Evolutionary conservation across 1,140 invertebrate genomes (phyloP).

Genomic region (Drosophila willistoni): DNA sequence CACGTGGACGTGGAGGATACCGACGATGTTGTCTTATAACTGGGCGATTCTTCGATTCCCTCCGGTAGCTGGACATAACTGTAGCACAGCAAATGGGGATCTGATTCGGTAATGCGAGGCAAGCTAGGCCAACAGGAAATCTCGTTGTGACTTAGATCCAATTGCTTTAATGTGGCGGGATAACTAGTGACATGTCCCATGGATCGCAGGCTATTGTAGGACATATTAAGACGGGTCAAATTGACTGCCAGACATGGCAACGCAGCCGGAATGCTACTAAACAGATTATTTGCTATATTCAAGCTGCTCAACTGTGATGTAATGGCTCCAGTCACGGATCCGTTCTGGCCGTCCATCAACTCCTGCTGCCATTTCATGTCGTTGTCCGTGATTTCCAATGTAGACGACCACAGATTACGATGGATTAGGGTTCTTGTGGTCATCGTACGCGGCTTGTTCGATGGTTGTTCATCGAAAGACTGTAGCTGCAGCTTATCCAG

Average conservation of each 20-base stretch:
- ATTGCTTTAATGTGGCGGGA: constrained; percentile 93
- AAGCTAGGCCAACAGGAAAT: constrained; percentile 94
- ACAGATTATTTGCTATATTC: constrained; percentile 96
- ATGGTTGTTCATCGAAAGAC: constrained; percentile 55
- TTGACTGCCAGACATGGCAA: constrained; percentile 94
- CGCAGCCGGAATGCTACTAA: constrained; percentile 92
- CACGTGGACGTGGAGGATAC: constrained; percentile 31
- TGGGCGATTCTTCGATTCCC: constrained; percentile 85
- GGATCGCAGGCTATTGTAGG: constrained; percentile 92
- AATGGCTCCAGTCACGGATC: constrained; percentile 79
- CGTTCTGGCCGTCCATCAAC: constrained; percentile 43
- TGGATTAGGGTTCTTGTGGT: constrained; percentile 84
- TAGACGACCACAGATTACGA: constrained; percentile 89
- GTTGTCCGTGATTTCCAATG: constrained; percentile 88
- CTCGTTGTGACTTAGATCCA: constrained; percentile 97
- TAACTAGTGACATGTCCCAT: constrained; percentile 96
- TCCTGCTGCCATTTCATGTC: constrained; percentile 84
- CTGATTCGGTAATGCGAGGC: constrained; percentile 87
- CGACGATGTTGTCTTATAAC: constrained; percentile 55
- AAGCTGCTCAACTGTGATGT: constrained; percentile 87
- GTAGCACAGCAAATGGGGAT: constrained; percentile 87
- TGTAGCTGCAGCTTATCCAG: constrained; percentile 75
- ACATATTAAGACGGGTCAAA: constrained; percentile 94
- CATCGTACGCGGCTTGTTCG: constrained; percentile 59
- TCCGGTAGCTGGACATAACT: constrained; percentile 66